Evolutionary conservation across 2,797 vertebrate genomes (phyloP), one percentile per base, ranked within the genome.

Genomic region (Rhinichthys osculus): DNA sequence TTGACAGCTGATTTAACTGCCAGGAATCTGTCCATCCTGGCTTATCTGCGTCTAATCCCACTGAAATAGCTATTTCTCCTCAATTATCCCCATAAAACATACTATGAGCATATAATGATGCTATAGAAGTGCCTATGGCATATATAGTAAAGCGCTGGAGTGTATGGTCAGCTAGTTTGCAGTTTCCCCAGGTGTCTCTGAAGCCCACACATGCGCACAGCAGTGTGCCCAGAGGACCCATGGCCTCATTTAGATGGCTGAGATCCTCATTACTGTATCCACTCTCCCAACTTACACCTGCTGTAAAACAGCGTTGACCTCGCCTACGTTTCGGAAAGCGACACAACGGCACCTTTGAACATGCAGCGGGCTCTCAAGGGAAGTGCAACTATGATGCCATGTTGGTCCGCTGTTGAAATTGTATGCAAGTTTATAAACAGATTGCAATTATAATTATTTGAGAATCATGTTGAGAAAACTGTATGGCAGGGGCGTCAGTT

Each of bases 261-360:
- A 85, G 88, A 69, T 89, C 89, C 92, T 95, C 93, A 95, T 95
- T 95, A 95, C 90, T 84, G 87, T 88, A 91, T 90, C 89, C 90
- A 85, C 90, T 93, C 89, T 91, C 88, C 89, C 86, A 90, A 78
- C 82, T 84, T 90, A 88, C 94, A 94, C 92, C 93, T 95, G 94
- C 92, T 90, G 89, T 88, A 88, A 89, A 92, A 91, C 90, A 87
- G 86, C 89, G 78, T 40, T 54, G 89, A 89, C 87, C 86, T 91
- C 89, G 86, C 93, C 92, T 89, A 93, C 90, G 67, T 90, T 67
- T 62, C 35, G 33, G 83, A 87, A 90, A 89, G 92, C 91, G 87
- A 90, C 91, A 90, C 89, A 80, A 84, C 21, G 27, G 69, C 91
- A 87, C 86, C 81, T 90, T 86, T 52, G 69, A 92, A 88, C 78